Evolutionary conservation across 2,797 vertebrate species (phyloP).

Genomic region (Florisuga fusca): DNA sequence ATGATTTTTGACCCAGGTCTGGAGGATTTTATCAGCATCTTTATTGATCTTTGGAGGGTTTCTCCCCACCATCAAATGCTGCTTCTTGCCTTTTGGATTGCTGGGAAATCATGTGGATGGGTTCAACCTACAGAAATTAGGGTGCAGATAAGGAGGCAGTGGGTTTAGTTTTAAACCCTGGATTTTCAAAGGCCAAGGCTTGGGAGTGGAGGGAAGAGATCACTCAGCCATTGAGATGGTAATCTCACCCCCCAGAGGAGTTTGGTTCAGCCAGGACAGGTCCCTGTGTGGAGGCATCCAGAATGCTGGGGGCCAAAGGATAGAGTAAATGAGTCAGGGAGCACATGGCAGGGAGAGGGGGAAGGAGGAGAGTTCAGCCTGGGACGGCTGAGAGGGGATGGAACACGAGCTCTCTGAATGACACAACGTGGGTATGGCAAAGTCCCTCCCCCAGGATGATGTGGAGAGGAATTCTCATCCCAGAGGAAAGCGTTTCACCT

Average conservation of each 20-base stretch:
- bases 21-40: background rate
- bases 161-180: background rate
- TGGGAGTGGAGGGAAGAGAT: background rate
- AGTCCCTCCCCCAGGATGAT: accelerated
- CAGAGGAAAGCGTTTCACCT: accelerated
- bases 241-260: background rate
- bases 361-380: background rate
- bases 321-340: conserved; percentile 41
- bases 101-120: accelerated
- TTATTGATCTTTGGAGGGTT: background rate
- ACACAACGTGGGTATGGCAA: accelerated
- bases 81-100: background rate
- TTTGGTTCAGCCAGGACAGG: background rate
- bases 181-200: background rate
- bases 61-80: background rate
- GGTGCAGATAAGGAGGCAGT: background rate
- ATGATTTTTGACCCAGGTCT: background rate
- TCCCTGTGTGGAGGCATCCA: background rate
- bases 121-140: background rate
- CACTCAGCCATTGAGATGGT: background rate
- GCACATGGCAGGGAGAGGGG: accelerated
- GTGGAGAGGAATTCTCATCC: accelerated
- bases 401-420: accelerated
- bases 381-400: background rate
- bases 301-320: background rate